These are phyloP conservation scores for Anguilla japonica DNA, from an alignment of 2,113 vertebrate species.

Conservation along the genomic window DNA sequence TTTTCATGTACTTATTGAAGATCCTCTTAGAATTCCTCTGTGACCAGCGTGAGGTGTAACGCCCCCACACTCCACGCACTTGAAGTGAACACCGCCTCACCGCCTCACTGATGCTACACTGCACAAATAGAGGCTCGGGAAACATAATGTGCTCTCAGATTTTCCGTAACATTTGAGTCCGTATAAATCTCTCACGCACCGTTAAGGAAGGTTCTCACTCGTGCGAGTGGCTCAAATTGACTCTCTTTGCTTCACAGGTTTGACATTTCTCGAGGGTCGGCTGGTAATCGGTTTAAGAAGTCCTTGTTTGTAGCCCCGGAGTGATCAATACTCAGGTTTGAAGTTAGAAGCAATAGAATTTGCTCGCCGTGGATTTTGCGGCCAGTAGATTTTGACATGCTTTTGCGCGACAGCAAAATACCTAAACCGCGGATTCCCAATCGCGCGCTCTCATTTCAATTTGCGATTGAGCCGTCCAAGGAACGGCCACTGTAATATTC, in stretches of 20 bases:
- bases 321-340: neutral
- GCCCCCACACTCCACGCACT: no score
- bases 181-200: no score
- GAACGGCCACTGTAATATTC: no score
- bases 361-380: neutral
- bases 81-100: no score
- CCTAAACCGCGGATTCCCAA: neutral
- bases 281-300: conserved; percentile 8
- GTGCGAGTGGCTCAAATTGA: neutral
- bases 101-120: no score
- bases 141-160: no score
- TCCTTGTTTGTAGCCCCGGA: neutral
- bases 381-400: conserved; percentile 10
- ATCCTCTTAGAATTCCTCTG: no score
- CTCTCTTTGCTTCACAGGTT: neutral
- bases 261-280: neutral
- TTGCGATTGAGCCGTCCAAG: neutral
- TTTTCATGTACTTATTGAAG: no score
- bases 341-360: conserved; percentile 15
- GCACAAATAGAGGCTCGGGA: no score
- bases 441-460: neutral
- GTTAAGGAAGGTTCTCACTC: neutral
- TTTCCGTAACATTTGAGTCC: no score
- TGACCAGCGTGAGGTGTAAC: no score
- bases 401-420: neutral